Percentiles rank a stretch among this genome's conserved stretches.
Evolutionary conservation across 2,888 invertebrate genomes (phyloP).

Genomic region (Cheilosia vulpina): DNA sequence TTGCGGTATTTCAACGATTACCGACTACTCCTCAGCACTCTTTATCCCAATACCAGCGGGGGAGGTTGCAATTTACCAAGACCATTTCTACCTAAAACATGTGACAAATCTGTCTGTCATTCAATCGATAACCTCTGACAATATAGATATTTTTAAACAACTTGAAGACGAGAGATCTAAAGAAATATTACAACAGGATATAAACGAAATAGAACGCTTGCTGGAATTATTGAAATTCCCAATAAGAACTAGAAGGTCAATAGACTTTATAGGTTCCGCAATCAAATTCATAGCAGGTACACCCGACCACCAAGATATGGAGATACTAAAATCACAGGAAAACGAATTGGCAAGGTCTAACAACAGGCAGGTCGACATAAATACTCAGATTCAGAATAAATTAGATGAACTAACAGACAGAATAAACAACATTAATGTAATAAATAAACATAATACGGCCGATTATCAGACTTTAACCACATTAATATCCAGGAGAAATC

Average conservation of each 20-base stretch:
- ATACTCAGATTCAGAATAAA: not conserved
- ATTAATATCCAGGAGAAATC: too few species aligned
- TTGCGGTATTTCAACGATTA: too few species aligned
- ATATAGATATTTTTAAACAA: not conserved
- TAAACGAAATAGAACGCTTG: constrained; percentile 8
- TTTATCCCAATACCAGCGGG: too few species aligned
- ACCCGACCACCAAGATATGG: constrained; percentile 21
- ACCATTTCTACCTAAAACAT: too few species aligned
- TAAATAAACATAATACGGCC: too few species aligned
- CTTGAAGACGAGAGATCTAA: not conserved
- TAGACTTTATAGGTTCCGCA: constrained; percentile 24
- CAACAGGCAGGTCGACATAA: constrained; percentile 21
- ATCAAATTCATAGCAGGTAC: constrained; percentile 22
- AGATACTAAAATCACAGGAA: constrained; percentile 26
- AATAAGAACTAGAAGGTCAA: constrained; percentile 4
- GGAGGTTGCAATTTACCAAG: too few species aligned
- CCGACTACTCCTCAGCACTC: too few species aligned
- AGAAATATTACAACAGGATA: not conserved
- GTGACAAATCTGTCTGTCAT: too few species aligned
- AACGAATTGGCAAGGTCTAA: constrained; percentile 13
- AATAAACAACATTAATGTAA: too few species aligned
- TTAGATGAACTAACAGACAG: too few species aligned
- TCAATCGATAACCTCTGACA: not conserved
- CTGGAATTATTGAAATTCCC: not conserved
- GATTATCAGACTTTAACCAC: too few species aligned